Evolutionary conservation across 2,888 invertebrate genomes (phyloP), one percentile per base, ranked within the genome.

Genomic region (Aspidapion aeneum): DNA sequence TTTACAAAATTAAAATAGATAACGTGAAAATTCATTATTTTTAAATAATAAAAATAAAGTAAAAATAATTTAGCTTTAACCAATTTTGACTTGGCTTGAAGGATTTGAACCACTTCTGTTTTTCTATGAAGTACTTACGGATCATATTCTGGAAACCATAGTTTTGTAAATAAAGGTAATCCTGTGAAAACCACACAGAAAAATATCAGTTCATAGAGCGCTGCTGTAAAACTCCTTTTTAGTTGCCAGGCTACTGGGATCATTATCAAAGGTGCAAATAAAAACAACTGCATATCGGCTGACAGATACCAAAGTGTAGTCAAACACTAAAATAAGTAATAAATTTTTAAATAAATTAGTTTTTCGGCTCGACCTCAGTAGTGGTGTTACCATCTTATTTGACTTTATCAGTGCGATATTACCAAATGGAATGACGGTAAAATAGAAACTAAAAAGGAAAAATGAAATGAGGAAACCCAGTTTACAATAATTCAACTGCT

Each of bases 281-380:
- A 18, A 63, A 75, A 79, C 66, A 80, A 70, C 64, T 80, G 80
- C 73, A 79, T 77, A 66, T 79, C 80, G 1, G 77, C 78, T 48
- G 77, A 74, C 22, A 80, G 62, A 65, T 79, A 80, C 79, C 79
- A 80, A 0, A 77, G 74, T 18, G 76, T 78, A 3, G 69, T 62
- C 17, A 78, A 57, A 59, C 80, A 80, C 79, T 80, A 55, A 57
- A 71, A 72, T 59, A 62, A 9, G 21, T 35, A 35, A 35, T 35
- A 35, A 35, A n/a, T n/a, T 35, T 56, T 17, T 59, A 56, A 20
- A 48, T 17, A 49, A 19, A 7, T 62, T 22, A 21, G 9, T 18
- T 19, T 59, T 56, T 48, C n/a, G n/a, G n/a, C n/a, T n/a, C n/a
- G n/a, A n/a, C n/a, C 54, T 49, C 52, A 18, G 52, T 51, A n/a